Percentiles rank a stretch among this genome's conserved stretches.
Conservation (phyloP, 2,113 vertebrate species). For the Athene noctua region DNA sequence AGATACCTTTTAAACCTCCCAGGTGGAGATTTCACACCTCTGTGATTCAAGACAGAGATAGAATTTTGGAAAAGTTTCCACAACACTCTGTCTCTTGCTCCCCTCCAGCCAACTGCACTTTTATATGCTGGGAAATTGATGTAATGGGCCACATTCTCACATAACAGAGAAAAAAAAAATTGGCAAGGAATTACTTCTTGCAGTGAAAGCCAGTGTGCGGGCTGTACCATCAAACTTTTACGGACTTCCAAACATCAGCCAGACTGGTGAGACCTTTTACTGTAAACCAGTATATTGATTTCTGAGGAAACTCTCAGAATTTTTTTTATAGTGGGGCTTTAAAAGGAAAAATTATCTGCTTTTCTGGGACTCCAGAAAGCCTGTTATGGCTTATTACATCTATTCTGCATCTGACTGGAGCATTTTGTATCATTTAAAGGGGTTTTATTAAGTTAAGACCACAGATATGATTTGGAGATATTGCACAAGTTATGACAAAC, state of each 20-base stretch:
- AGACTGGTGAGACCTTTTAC: neutral
- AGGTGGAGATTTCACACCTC: neutral
- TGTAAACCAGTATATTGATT: neutral
- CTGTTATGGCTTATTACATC: neutral
- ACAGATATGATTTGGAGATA: neutral
- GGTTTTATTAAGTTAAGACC: neutral
- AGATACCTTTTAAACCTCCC: rapidly evolving
- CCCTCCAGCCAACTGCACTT: neutral
- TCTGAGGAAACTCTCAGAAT: neutral
- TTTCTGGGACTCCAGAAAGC: neutral
- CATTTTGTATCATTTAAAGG: neutral
- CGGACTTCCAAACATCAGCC: neutral
- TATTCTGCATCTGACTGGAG: neutral
- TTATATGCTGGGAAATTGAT: neutral
- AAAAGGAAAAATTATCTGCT: neutral
- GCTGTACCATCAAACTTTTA: neutral
- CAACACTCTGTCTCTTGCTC: neutral
- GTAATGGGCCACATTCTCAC: neutral
- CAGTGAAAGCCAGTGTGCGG: neutral
- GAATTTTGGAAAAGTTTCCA: neutral
- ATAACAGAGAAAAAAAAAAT: neutral
- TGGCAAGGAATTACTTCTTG: neutral
- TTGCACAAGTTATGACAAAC: neutral
- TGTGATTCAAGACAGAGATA: neutral
- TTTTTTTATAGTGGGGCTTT: neutral